Evolutionary conservation across 1,140 invertebrate genomes (phyloP).

Genomic region (Chironomus tepperi): DNA sequence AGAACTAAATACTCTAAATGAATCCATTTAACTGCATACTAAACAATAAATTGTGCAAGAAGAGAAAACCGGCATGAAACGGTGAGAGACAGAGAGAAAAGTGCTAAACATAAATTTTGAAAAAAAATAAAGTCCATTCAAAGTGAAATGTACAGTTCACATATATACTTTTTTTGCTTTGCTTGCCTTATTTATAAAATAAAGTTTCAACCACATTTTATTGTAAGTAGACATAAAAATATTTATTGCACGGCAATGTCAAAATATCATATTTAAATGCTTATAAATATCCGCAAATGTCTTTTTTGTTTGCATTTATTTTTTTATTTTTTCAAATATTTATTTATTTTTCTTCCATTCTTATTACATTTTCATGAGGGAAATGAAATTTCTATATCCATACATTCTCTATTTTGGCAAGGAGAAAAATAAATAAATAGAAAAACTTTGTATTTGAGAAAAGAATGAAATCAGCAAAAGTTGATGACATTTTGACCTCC

Average conservation of each 20-base stretch:
- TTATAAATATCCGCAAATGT: constrained; percentile 9
- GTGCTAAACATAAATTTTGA: constrained; percentile 9
- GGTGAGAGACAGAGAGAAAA: constrained; percentile 4
- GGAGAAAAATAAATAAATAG: too few species aligned
- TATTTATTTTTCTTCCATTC: too few species aligned
- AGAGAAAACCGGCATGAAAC: neutral
- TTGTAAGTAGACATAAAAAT: constrained; percentile 14
- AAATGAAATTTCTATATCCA: too few species aligned
- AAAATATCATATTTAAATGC: neutral
- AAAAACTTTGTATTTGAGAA: too few species aligned
- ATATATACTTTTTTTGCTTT: constrained; percentile 4
- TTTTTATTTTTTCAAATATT: too few species aligned
- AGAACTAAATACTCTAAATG: too few species aligned
- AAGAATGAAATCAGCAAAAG: neutral
- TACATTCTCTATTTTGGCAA: neutral
- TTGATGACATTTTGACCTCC: neutral
- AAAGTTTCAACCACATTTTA: neutral
- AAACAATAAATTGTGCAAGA: constrained; percentile 7
- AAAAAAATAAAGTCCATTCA: constrained; percentile 1
- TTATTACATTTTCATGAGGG: too few species aligned
- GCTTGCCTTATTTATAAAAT: neutral
- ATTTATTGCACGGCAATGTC: constrained; percentile 12
- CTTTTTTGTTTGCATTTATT: neutral
- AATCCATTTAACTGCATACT: neutral
- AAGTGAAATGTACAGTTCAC: constrained; percentile 7